Base-by-base conservation (phyloP, 2,888 invertebrate genomes). In the Drosophila nr. perissopoda region DNA sequence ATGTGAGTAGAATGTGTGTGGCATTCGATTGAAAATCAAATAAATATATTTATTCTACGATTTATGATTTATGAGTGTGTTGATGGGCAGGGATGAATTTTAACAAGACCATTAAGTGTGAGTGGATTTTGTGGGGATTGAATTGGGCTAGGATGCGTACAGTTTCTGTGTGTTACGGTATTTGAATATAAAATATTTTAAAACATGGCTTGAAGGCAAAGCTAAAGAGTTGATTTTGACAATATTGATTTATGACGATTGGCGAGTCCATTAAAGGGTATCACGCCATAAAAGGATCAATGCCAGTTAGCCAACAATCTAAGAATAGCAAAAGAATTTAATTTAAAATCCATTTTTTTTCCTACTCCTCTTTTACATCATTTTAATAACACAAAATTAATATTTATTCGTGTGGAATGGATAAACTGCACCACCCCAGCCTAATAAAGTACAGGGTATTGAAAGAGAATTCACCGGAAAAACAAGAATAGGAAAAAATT, bases 11-110 rank as follows among this genome's bases (percentile, higher is more conserved):
- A 56, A 56, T 27, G 54, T 27, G 54, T 27, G 51, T 56, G 38
- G 27, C 8, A 36, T 60, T 60, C 5, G 27, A 58, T 46, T 69
- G 70, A 27, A 53, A 67, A 69, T 46, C 25, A 46, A 53, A 67
- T 36, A 48, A 36, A 46, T 16, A 16, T 65, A 36, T 70, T 42
- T 46, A 53, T 38, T 48, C 34, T 33, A 11, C 10, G 33, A 4
- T 33, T 25, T 51, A 42, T 57, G 36, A 16, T 40, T 40, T 40
- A 29, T n/a, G n/a, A 21, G 38, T 33, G 25, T 48, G 46, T 18
- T 21, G 1, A 31, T 66, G 25, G 51, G n/a, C 16, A 13, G 18
- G 13, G 16, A 36, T 70, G 46, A 25, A 18, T 38, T 68, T 52
- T 16, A 46, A 52, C 42, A 67, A 29, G 48, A 13, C n/a, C 25